Evolutionary conservation across 1,140 invertebrate species (phyloP), one percentile per base, ranked within the genome.

Genomic region (Rhynchophorus ferrugineus): DNA sequence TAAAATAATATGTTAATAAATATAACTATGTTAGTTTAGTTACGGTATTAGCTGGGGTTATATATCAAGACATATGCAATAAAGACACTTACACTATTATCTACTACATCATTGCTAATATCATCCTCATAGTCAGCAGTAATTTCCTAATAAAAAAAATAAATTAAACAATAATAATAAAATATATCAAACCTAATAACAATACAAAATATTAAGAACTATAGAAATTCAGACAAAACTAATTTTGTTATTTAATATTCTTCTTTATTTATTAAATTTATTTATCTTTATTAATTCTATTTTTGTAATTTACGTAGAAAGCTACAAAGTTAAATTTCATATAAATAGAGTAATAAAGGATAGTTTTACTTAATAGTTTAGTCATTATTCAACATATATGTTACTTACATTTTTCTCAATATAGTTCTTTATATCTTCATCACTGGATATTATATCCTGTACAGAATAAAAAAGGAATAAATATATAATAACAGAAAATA

Each of bases 31-130:
- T 29, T 29, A 29, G 24, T 29, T 29, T 29, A 29, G 24, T 29
- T 6, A 29, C 24, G n/a, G n/a, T n/a, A n/a, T n/a, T n/a, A n/a
- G n/a, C n/a, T n/a, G n/a, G n/a, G n/a, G n/a, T n/a, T n/a, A 29
- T 6, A 29, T 11, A 5, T 29, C 24, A 29, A 29, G 11, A 29
- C 5, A 29, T 29, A 29, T 29, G 24, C n/a, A n/a, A n/a, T 6
- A 17, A 14, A 14, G 18, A 20, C 0, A 22, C 11, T 44, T 38
- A 52, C 49, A 44, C 43, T 42, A 38, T 22, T 19, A 44, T 13
- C 14, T 13, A 43, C 43, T 37, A 52, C 37, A 33, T 52, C 49
- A 36, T 52, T 44, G 16, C 49, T 52, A 16, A 52, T 36, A 16
- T 52, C 49, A 20, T 49, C 20, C 24, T 29, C 24, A 29, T 29